Evolutionary conservation across 1,140 invertebrate species (phyloP).

Genomic region (Olivierus martensii): DNA sequence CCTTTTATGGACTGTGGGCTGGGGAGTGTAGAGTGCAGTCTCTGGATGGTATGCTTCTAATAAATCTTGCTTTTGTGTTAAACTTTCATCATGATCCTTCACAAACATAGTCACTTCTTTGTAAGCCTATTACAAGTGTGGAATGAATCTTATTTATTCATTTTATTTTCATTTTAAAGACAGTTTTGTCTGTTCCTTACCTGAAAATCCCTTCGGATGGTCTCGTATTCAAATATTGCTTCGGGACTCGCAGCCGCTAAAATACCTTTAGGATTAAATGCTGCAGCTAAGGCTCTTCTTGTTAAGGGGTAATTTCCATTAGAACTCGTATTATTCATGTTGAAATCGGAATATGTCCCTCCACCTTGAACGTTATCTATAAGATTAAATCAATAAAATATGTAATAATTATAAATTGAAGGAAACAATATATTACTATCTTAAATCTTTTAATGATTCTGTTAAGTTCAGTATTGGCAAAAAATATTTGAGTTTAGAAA

Average conservation of each 20-base stretch:
- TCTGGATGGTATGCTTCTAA: constrained; percentile 15
- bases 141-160: too few species aligned
- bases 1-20: constrained; percentile 13
- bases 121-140: constrained; percentile 18
- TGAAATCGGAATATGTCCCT: constrained; percentile 4
- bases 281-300: constrained; percentile 12
- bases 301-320: constrained; percentile 7
- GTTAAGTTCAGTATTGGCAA: too few species aligned
- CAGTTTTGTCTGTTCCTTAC: constrained; percentile 13
- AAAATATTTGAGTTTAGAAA: too few species aligned
- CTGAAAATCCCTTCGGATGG: constrained; percentile 23
- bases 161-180: background rate
- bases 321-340: constrained; percentile 24
- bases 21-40: constrained; percentile 19
- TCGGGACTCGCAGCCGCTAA: constrained; percentile 21
- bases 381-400: too few species aligned
- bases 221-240: constrained; percentile 20
- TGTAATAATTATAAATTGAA: too few species aligned
- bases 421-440: too few species aligned
- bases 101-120: constrained; percentile 20
- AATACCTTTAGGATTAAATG: constrained; percentile 20
- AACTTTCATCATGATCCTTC: background rate
- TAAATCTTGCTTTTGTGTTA: background rate
- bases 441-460: too few species aligned
- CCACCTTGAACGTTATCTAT: too few species aligned